A percentile compares a stretch with the other conserved stretches of the same genome.
phyloP scores from a whole-genome alignment of 2,797 vertebrate species.

The Rousettus madagascariensis region DNA sequence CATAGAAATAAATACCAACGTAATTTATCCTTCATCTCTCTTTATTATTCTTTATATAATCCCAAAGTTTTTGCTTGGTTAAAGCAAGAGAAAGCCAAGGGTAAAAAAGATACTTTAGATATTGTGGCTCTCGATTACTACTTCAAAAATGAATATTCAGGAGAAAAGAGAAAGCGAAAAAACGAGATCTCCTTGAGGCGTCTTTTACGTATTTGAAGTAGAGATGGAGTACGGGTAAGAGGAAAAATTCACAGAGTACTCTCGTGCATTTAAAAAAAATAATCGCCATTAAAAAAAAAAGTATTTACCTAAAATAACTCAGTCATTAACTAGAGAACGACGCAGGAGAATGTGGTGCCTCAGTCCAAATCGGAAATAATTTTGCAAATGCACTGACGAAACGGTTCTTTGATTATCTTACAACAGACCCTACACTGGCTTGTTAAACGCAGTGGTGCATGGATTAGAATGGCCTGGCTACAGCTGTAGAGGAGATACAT shows the following conservation, averaged over 20 bases:
- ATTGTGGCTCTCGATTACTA: neutral
- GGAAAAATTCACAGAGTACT: neutral
- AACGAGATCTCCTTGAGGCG: neutral
- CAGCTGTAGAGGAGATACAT: neutral
- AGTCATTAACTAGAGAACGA: constrained; percentile 24
- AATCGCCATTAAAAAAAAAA: constrained; percentile 34
- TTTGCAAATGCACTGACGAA: neutral
- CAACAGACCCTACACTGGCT: neutral
- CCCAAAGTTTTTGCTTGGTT: constrained; percentile 38
- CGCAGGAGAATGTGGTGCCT: constrained; percentile 1
- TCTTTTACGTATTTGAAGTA: constrained; percentile 14
- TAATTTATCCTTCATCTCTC: neutral
- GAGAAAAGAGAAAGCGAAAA: neutral
- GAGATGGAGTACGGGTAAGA: neutral
- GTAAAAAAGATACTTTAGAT: neutral
- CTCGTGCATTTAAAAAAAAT: neutral
- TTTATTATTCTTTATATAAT: constrained; percentile 13
- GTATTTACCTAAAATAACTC: constrained; percentile 34
- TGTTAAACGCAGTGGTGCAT: neutral
- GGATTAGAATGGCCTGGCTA: neutral
- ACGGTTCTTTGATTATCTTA: neutral
- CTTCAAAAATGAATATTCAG: constrained; percentile 61
- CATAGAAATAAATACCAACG: neutral
- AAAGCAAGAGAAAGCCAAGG: neutral
- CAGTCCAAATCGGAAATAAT: neutral